A percentile compares a stretch with the other conserved stretches of the same genome.
Conservation (phyloP, 2,113 vertebrate genomes). For the Sinocyclocheilus anshuiensis region DNA sequence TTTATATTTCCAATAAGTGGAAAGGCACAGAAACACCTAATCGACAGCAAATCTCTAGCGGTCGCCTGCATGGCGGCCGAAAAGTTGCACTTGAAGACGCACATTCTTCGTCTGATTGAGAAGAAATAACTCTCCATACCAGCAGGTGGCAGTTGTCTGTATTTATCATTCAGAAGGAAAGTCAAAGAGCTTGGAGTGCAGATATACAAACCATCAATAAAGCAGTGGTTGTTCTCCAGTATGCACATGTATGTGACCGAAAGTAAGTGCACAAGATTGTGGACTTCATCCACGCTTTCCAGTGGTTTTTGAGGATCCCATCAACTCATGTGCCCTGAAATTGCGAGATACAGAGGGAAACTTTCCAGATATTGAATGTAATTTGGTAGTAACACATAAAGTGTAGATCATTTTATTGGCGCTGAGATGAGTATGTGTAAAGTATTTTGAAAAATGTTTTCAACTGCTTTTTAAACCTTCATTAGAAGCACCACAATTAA, state of each 20-base stretch:
- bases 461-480: no score
- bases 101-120: not conserved
- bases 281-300: no score
- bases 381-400: not conserved
- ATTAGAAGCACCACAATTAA: no score
- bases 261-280: not conserved
- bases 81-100: not conserved
- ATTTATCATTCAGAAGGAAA: not conserved
- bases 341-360: not conserved
- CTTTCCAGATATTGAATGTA: not conserved
- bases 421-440: no score
- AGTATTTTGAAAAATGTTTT: no score
- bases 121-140: not conserved
- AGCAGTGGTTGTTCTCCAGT: not conserved
- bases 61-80: not conserved
- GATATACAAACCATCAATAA: not conserved
- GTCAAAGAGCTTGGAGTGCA: not conserved
- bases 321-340: not conserved
- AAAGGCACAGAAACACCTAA: not conserved
- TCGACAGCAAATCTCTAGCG: not conserved
- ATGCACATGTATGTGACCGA: not conserved
- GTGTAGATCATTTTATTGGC: not conserved
- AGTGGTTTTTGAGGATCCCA: no score
- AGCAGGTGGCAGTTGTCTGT: not conserved
- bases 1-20: not conserved